Evolutionary conservation across 2,888 invertebrate species (phyloP).

Genomic region (Limenitis camilla): DNA sequence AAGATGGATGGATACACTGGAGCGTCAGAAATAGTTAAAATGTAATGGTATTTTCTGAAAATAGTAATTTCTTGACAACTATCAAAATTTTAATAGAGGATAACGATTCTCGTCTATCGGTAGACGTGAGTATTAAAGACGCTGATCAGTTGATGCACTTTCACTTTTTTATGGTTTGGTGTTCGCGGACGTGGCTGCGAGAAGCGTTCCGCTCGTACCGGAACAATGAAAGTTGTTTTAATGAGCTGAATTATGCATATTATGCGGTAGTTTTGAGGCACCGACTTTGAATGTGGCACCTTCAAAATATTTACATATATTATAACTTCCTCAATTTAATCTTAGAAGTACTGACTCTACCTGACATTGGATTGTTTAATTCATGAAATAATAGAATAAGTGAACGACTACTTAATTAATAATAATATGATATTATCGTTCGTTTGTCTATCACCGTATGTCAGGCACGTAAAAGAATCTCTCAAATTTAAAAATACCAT

Average conservation of each 20-base stretch:
- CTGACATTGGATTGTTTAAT: too few species aligned
- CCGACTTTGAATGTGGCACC: too few species aligned
- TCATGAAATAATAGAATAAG: background rate
- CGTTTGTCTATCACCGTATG: background rate
- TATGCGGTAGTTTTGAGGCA: conserved; percentile 3
- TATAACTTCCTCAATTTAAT: too few species aligned
- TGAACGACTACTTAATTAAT: too few species aligned
- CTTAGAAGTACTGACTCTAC: too few species aligned
- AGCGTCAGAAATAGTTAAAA: background rate
- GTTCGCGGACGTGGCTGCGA: conserved; percentile 38
- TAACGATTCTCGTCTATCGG: conserved; percentile 14
- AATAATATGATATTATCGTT: background rate
- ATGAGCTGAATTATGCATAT: conserved; percentile 31
- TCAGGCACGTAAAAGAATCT: background rate
- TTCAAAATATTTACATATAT: too few species aligned
- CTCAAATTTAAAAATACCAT: background rate
- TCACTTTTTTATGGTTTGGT: conserved; percentile 66
- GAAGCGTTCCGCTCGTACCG: conserved; percentile 39
- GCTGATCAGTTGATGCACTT: conserved; percentile 61
- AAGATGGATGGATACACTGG: too few species aligned
- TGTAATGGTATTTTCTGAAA: background rate
- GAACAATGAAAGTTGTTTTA: conserved; percentile 63
- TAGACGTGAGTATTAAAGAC: conserved; percentile 30
- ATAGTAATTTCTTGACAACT: conserved; percentile 5
- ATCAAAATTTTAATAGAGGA: conserved; percentile 7